A percentile compares a stretch with the other conserved stretches of the same genome.
Evolutionary conservation across 2,797 vertebrate genomes (phyloP).

Genomic region (Spea hammondii): DNA sequence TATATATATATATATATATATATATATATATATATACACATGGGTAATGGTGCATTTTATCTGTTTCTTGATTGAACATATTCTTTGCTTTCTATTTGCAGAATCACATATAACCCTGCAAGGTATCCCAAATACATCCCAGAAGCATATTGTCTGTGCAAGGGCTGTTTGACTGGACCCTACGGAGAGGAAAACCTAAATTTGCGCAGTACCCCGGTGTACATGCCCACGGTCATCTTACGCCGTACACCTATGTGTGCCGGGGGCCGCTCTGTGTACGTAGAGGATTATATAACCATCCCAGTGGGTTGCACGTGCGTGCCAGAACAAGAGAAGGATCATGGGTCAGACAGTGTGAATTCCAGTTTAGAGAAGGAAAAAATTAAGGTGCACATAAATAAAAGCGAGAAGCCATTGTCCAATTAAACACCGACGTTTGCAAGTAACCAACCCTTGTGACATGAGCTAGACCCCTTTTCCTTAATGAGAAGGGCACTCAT

Average conservation of each 20-base stretch:
- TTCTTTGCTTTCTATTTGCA: conserved; percentile 55
- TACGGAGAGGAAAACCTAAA: conserved; percentile 75
- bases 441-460: neutral
- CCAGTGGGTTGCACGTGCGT: conserved; percentile 91
- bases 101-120: conserved; percentile 80
- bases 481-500: no score
- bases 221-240: conserved; percentile 82
- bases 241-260: conserved; percentile 75
- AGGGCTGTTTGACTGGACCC: conserved; percentile 80
- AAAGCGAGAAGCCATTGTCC: conserved; percentile 60
- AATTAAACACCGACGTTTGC: conserved; percentile 52
- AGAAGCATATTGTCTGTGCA: conserved; percentile 90
- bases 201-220: conserved; percentile 83
- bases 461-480: neutral
- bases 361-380: conserved; percentile 68
- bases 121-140: conserved; percentile 88
- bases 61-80: neutral
- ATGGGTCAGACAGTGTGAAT: conserved; percentile 58
- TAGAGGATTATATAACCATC: conserved; percentile 82
- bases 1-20: no score
- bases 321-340: conserved; percentile 67
- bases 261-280: conserved; percentile 80
- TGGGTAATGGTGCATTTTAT: no score
- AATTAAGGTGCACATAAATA: conserved; percentile 61
- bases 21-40: no score